A percentile compares a stretch with the other conserved stretches of the same genome.
Evolutionary conservation across 2,888 invertebrate species (phyloP).

Genomic region (Trachelus troglodyta): DNA sequence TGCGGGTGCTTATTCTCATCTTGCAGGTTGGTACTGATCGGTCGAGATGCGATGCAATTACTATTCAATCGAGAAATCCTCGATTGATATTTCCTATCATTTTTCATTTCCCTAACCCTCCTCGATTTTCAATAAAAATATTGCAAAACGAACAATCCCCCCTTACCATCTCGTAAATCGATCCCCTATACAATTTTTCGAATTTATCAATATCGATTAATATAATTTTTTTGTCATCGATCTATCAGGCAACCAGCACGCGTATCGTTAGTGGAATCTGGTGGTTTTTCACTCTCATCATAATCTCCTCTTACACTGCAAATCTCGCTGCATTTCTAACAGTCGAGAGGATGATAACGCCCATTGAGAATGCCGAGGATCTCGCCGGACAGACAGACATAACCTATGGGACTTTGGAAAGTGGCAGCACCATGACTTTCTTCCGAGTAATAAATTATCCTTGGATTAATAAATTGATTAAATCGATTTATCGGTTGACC

Average conservation of each 20-base stretch:
- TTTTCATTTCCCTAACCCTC: too few relatives aligned
- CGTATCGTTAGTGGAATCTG: constrained; percentile 87
- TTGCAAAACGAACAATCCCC: too few relatives aligned
- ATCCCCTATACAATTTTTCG: not conserved
- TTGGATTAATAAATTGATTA: not conserved
- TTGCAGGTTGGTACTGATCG: constrained; percentile 3
- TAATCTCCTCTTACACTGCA: constrained; percentile 91
- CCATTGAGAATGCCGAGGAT: constrained; percentile 88
- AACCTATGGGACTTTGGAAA: constrained; percentile 83
- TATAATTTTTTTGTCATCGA: not conserved
- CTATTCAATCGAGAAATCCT: not conserved
- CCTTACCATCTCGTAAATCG: not conserved
- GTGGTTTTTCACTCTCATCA: constrained; percentile 94
- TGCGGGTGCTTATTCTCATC: constrained; percentile 4
- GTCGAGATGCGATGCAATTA: not conserved
- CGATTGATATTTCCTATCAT: not conserved
- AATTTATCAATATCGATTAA: not conserved
- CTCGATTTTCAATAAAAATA: not conserved
- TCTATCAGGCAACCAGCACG: constrained; percentile 74
- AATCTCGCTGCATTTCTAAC: constrained; percentile 93
- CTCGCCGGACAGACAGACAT: constrained; percentile 86
- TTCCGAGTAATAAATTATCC: constrained; percentile 72
- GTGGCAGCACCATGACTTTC: constrained; percentile 90
- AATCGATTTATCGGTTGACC: not conserved
- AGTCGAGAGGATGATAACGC: constrained; percentile 88